Conservation (phyloP, 2,797 vertebrate genomes). For the Falco rusticolus region DNA sequence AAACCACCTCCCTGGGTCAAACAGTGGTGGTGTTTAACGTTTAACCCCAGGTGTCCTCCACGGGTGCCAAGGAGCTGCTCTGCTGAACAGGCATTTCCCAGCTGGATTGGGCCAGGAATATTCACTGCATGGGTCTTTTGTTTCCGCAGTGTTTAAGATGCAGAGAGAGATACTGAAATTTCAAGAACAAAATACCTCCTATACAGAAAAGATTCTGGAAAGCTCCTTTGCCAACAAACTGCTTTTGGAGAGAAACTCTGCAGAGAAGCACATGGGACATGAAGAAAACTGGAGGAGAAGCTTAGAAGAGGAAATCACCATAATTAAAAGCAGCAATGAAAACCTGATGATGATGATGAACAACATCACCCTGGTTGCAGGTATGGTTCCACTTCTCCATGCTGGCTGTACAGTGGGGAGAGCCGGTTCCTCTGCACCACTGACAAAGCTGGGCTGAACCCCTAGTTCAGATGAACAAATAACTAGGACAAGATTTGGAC, state of each 20-base stretch:
- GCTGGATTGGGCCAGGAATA: rapidly evolving
- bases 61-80: background rate
- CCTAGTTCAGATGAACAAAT: background rate
- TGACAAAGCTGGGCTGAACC: background rate
- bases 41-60: background rate
- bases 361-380: conserved; percentile 69
- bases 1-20: background rate
- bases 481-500: background rate
- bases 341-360: conserved; percentile 61
- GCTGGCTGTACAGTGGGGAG: background rate
- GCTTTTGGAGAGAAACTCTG: background rate
- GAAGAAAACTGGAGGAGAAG: conserved; percentile 40
- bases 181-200: background rate
- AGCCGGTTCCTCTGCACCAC: background rate
- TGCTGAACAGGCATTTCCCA: background rate
- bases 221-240: background rate
- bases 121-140: background rate
- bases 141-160: conserved; percentile 59
- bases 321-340: conserved; percentile 49
- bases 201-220: background rate
- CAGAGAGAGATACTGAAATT: background rate
- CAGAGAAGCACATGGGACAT: too few relatives aligned
- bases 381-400: conserved; percentile 43
- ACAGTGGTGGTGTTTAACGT: background rate
- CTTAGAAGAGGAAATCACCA: conserved; percentile 58